Conservation (phyloP, 2,113 vertebrate genomes). For the Channa argus region DNA sequence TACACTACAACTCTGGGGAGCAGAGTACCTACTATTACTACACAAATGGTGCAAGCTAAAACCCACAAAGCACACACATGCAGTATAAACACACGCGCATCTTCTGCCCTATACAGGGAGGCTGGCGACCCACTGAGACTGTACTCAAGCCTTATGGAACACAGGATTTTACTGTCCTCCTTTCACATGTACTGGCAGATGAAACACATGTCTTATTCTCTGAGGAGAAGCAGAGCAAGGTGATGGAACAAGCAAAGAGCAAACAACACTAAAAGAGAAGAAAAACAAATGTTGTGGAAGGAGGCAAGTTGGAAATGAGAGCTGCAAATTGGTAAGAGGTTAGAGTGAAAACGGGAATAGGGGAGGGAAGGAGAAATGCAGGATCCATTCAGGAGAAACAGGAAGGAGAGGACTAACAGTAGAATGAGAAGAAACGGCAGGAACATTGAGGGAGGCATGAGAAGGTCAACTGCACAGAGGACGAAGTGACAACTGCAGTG, state of each 20-base stretch:
- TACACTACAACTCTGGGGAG: not conserved
- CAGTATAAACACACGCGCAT: not conserved
- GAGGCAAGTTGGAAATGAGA: slow-evolving; percentile 40
- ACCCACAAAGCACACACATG: not conserved
- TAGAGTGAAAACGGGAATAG: slow-evolving; percentile 17
- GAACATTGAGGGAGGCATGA: slow-evolving; percentile 17
- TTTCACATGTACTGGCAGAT: slow-evolving; percentile 22
- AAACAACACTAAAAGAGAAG: slow-evolving; percentile 37
- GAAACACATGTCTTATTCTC: slow-evolving; percentile 51
- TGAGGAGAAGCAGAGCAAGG: slow-evolving; percentile 38
- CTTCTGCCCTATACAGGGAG: not conserved
- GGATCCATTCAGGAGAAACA: slow-evolving; percentile 19
- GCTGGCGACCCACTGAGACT: slow-evolving; percentile 21
- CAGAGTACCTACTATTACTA: too few relatives aligned
- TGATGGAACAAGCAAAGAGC: slow-evolving; percentile 46
- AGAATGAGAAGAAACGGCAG: slow-evolving; percentile 15
- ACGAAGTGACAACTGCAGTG: too few relatives aligned
- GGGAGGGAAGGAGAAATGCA: slow-evolving; percentile 17
- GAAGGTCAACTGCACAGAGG: slow-evolving; percentile 10
- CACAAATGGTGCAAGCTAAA: slow-evolving; percentile 5
- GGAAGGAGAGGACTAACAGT: slow-evolving; percentile 38
- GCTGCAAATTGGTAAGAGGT: slow-evolving; percentile 39
- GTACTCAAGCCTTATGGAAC: slow-evolving; percentile 20
- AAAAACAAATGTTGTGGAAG: slow-evolving; percentile 51
- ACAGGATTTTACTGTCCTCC: slow-evolving; percentile 20